A percentile compares a stretch with the other conserved stretches of the same genome.
phyloP scores from a whole-genome alignment of 1,140 invertebrate species.

The Platorchestia sp. region DNA sequence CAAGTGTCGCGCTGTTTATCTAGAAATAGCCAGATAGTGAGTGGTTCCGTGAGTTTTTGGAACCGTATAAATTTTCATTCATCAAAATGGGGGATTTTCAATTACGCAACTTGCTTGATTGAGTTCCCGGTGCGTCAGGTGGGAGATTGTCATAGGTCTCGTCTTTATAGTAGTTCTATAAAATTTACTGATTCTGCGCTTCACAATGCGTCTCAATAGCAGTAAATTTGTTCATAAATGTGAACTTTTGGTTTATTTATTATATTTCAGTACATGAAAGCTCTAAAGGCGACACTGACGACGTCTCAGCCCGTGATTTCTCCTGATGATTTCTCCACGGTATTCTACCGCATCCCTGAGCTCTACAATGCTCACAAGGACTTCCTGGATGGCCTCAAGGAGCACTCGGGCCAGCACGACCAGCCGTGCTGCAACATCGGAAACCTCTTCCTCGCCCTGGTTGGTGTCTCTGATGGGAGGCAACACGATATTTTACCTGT shows the following conservation, averaged over 20 bases:
- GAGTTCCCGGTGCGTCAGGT: not conserved
- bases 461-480: slow-evolving; percentile 30
- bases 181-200: not conserved
- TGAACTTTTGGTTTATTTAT: not conserved
- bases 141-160: not conserved
- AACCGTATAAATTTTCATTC: not conserved
- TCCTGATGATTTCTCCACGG: slow-evolving; percentile 88
- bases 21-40: not conserved
- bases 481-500: no score
- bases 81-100: not conserved
- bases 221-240: not conserved
- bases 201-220: not conserved
- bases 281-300: slow-evolving; percentile 86
- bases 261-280: slow-evolving; percentile 86
- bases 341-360: slow-evolving; percentile 94
- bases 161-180: not conserved
- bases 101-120: not conserved
- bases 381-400: slow-evolving; percentile 81
- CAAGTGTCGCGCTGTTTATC: not conserved
- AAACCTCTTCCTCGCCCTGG: slow-evolving; percentile 74
- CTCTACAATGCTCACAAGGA: slow-evolving; percentile 84
- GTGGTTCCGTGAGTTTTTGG: not conserved
- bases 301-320: slow-evolving; percentile 91
- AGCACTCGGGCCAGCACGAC: slow-evolving; percentile 70
- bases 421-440: slow-evolving; percentile 71